A percentile compares a stretch with the other conserved stretches of the same genome.
These are phyloP conservation scores for Hemicordylus capensis DNA, from an alignment of 2,113 vertebrate genomes.

Conservation along the genomic window DNA sequence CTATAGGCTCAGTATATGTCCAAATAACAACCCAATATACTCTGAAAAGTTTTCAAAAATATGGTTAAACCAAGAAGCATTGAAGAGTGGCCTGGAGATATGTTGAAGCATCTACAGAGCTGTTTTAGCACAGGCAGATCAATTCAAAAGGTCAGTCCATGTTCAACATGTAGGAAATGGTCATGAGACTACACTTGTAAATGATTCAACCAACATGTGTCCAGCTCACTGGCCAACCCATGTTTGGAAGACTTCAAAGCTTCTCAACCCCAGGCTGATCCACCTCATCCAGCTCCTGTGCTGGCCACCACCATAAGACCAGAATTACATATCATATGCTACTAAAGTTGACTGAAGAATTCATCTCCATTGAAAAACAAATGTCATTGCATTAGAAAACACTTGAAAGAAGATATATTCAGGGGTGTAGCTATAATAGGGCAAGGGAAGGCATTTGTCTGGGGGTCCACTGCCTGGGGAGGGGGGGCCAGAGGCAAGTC, in stretches of 20 bases:
- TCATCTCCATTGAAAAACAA: background rate
- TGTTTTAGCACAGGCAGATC: background rate
- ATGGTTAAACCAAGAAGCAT: background rate
- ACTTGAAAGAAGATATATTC: too few species aligned
- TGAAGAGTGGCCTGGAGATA: too few species aligned
- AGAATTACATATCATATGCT: background rate
- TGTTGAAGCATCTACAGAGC: background rate
- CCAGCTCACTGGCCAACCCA: background rate
- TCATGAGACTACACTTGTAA: background rate
- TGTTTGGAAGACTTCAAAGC: background rate
- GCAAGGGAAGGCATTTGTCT: too few species aligned
- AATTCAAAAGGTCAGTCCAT: too few species aligned
- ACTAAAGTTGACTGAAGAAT: background rate
- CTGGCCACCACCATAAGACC: too few species aligned
- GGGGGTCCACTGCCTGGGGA: too few species aligned
- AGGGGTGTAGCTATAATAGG: too few species aligned
- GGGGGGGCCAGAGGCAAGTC: too few species aligned
- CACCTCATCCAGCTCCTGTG: background rate
- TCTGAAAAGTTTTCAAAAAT: background rate
- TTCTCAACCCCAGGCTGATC: background rate
- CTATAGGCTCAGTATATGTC: too few species aligned
- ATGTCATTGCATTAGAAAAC: background rate
- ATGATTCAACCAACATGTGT: background rate
- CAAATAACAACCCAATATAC: background rate
- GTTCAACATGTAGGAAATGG: background rate